Base-by-base conservation (phyloP, 2,888 invertebrate species). In the Aphodius granarius region DNA sequence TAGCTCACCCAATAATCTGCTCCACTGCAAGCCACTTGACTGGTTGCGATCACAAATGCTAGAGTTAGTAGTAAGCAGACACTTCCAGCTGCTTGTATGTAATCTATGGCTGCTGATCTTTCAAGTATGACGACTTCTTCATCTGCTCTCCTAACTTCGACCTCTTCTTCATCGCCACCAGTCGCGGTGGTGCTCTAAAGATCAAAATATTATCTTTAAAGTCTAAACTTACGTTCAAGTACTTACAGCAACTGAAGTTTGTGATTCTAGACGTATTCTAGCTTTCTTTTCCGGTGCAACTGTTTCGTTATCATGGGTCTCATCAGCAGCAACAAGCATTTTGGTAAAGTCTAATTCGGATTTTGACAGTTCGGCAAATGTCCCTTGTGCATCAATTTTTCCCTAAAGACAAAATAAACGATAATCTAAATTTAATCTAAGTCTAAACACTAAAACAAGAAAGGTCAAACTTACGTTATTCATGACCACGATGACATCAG, bases 291-390 rank as follows among this genome's bases (percentile, higher is more conserved):
- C 65, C 22, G 20, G 18, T 20, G 70, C 71, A 19, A 72, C 80
- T 62, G 87, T 87, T n/a, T 83, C 82, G 78, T 89, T 78, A 19
- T 79, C 78, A 13, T 66, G 76, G 5, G 78, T 79, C 43, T 82
- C 81, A 75, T 81, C 82, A 66, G 81, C 81, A 18, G 82, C 79
- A 16, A 82, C 76, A 17, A 85, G 75, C 77, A 84, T 79, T 83
- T 91, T 90, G 0, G 91, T 90, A 76, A 93, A 91, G 81, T 92
- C 90, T 85, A 91, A 88, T 15, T 91, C 90, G 0, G 90, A 89
- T 15, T 86, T 87, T 72, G 89, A 85, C 13, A 92, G 83, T 77
- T 92, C 91, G 4, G 89, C 86, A 79, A 90, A 92, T 0, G 90
- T 90, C 23, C 92, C 92, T 82, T 90, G 89, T 2, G 89, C 89